Base-by-base conservation (phyloP, 1,140 invertebrate species). In the Drosophila sturtevanti region DNA sequence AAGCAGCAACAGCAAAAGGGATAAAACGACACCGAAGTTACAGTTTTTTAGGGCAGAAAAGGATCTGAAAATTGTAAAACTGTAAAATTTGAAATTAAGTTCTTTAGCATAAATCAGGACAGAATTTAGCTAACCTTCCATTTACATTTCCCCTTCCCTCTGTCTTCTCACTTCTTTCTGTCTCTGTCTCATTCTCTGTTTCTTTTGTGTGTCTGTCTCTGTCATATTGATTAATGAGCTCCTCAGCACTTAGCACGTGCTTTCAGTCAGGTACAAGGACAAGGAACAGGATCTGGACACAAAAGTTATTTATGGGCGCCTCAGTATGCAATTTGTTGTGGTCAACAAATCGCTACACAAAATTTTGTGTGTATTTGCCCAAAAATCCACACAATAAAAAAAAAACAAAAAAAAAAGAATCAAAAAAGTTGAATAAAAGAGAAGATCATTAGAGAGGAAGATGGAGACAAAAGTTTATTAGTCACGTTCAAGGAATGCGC, bases 291-390 rank as follows among this genome's bases (percentile, higher is more conserved):
- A 64, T 27, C 56, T 24, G 41, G 54, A 51, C 9, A 62, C 18
- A 6, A 82, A 79, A 31, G 77, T 89, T 68, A 89, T 89, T 89
- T 89, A 89, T 89, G 79, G 62, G 63, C 55, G 63, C 52, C 59
- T 67, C 64, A 38, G 80, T 72, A 89, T 89, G 84, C 84, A 89
- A 87, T 87, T 87, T 87, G 84, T 89, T 89, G 80, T 89, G 84
- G 84, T 74, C 84, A 89, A 89, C 84, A 89, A 89, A 87, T 87
- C 84, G 84, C 72, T 81, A 89, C 58, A 81, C 79, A 86, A 87
- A 82, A 59, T 66, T 72, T 55, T 38, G 70, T 74, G 48, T 63
- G 31, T 63, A 31, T 64, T 64, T 22, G 34, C 62, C 72, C 63
- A 37, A 75, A 75, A 48, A 48, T 48, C 41, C 41, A 48, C 41